A percentile compares a stretch with the other conserved stretches of the same genome.
Evolutionary conservation across 1,140 invertebrate genomes (phyloP).

Genomic region (Hypsibius dujardini): DNA sequence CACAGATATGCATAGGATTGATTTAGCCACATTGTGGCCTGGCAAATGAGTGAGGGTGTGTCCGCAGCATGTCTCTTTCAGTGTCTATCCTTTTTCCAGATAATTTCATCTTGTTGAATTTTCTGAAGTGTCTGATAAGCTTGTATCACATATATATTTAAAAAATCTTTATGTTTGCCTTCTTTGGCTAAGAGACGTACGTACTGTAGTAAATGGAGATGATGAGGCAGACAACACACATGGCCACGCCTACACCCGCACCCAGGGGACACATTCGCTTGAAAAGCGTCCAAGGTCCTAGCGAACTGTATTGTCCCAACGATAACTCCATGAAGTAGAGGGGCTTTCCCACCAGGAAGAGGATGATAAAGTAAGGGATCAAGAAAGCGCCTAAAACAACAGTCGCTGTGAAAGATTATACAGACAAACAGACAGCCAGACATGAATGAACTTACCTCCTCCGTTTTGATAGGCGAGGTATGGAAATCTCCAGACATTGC

Average conservation of each 20-base stretch:
- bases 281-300: constrained; percentile 87
- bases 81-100: not conserved
- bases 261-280: constrained; percentile 68
- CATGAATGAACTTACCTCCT: not conserved
- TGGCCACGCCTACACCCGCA: constrained; percentile 48
- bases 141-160: too few relatives aligned
- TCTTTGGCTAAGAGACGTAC: not conserved
- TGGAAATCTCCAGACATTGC: constrained; percentile 22
- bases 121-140: too few relatives aligned
- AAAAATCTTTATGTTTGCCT: too few relatives aligned
- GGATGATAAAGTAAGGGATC: constrained; percentile 43
- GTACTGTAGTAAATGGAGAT: not conserved
- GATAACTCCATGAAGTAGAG: constrained; percentile 92
- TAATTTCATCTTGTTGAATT: not conserved
- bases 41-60: too few relatives aligned
- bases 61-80: not conserved
- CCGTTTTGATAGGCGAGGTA: constrained; percentile 22
- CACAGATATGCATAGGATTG: not conserved
- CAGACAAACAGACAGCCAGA: too few relatives aligned
- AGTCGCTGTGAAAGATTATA: too few relatives aligned
- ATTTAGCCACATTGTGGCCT: not conserved
- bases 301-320: constrained; percentile 63
- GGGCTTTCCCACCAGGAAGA: constrained; percentile 83
- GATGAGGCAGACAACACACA: not conserved
- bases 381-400: not conserved